Evolutionary conservation across 1,140 invertebrate species (phyloP).

Genomic region (Megalopta genalis): DNA sequence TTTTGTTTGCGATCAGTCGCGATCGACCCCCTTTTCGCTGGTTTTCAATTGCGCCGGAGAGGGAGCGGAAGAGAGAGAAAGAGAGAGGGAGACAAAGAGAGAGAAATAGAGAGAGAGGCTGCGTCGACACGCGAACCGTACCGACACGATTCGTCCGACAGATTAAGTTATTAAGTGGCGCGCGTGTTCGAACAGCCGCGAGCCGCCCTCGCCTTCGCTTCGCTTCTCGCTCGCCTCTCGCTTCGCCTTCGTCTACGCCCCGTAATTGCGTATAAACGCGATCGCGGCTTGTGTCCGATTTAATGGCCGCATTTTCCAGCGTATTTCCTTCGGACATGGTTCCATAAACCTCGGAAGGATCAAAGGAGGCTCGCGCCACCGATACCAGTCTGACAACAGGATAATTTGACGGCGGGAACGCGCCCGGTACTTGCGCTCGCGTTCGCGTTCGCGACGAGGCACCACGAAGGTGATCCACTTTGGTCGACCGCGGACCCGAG

Average conservation of each 20-base stretch:
- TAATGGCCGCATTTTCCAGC: constrained; percentile 4
- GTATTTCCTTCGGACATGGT: constrained; percentile 25
- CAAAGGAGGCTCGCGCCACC: constrained; percentile 1
- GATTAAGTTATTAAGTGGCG: constrained; percentile 17
- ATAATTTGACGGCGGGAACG: constrained; percentile 41
- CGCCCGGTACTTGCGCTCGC: too few species aligned
- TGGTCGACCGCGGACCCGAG: neutral
- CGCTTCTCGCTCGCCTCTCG: too few species aligned
- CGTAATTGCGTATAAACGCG: constrained; percentile 6
- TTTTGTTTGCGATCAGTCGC: constrained; percentile 32
- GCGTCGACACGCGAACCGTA: neutral
- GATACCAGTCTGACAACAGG: constrained; percentile 31
- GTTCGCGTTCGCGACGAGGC: neutral
- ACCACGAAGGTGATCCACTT: constrained; percentile 52
- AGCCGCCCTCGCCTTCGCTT: too few species aligned
- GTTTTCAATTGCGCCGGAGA: constrained; percentile 16
- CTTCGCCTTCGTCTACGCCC: neutral
- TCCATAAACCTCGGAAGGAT: constrained; percentile 26
- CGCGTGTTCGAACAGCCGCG: neutral
- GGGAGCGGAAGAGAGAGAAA: too few species aligned
- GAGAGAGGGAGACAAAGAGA: too few species aligned
- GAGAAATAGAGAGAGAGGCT: too few species aligned
- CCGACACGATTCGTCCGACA: neutral
- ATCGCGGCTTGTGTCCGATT: neutral
- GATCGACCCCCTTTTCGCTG: constrained; percentile 40